Conservation (phyloP, 2,797 vertebrate species). For the Sebastes cheni region DNA sequence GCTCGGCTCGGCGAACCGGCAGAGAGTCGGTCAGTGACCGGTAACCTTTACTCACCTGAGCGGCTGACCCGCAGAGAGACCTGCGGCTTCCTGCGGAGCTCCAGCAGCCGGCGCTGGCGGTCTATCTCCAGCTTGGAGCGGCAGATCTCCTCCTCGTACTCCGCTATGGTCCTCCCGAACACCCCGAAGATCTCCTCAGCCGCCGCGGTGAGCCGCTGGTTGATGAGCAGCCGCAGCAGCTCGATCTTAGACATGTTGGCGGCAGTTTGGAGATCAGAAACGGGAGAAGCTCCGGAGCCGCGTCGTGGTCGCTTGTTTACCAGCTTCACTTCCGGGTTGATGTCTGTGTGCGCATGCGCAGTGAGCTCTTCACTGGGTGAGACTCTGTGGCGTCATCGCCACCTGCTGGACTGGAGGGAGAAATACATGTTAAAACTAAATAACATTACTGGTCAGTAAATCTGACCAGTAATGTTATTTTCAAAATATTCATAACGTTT, state of each 20-base stretch:
- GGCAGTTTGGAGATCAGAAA: fast-evolving
- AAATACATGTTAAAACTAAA: not conserved
- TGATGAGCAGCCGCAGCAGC: conserved; percentile 62
- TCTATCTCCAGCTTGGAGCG: conserved; percentile 58
- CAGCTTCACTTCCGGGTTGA: conserved; percentile 20
- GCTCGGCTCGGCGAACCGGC: too few species aligned
- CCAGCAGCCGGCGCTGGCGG: conserved; percentile 56
- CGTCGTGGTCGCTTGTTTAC: conserved; percentile 21
- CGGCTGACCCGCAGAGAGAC: not conserved
- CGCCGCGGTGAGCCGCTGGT: conserved; percentile 64
- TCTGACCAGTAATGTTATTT: not conserved
- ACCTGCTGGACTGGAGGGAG: not conserved
- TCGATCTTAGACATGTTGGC: conserved; percentile 55
- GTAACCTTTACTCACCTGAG: too few species aligned
- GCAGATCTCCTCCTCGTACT: conserved; percentile 63
- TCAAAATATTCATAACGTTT: not conserved
- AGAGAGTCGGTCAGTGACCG: too few species aligned
- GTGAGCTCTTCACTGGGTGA: not conserved
- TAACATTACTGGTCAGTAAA: too few species aligned
- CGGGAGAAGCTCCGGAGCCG: not conserved
- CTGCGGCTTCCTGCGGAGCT: conserved; percentile 35
- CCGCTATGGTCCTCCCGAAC: conserved; percentile 60
- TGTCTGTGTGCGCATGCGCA: conserved; percentile 9
- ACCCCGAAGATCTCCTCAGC: conserved; percentile 62
- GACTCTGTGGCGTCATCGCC: not conserved